Conservation (phyloP, 2,113 vertebrate species). For the Pelobates fuscus region DNA sequence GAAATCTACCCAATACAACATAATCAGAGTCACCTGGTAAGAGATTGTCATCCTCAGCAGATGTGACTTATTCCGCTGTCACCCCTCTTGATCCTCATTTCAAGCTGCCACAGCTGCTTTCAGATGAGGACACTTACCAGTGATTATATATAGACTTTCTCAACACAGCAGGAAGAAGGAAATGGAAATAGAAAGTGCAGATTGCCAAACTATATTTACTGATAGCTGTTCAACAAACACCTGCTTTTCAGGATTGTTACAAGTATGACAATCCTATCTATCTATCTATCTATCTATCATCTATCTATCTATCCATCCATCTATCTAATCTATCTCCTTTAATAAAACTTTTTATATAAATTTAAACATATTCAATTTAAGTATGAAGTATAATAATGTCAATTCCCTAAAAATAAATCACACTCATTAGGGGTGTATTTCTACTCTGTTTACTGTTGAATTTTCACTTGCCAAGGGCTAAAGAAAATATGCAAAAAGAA, state of each 20-base stretch:
- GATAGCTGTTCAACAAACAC: conserved; percentile 28
- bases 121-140: conserved; percentile 33
- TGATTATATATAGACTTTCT: conserved; percentile 36
- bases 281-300: background rate
- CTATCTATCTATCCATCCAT: background rate
- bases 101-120: conserved; percentile 41
- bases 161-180: conserved; percentile 22
- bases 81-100: conserved; percentile 27
- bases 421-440: no score
- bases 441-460: no score
- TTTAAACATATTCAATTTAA: no score
- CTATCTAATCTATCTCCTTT: background rate
- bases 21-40: conserved; percentile 33
- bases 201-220: conserved; percentile 27
- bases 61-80: conserved; percentile 38
- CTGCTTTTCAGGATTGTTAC: conserved; percentile 13
- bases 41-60: conserved; percentile 30
- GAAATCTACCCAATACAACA: conserved; percentile 3
- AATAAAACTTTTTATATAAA: no score
- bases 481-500: no score
- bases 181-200: conserved; percentile 21
- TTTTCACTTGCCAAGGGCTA: no score
- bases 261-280: background rate
- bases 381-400: no score
- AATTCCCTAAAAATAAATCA: no score